Percentiles rank a stretch among this genome's conserved stretches.
phyloP scores from a whole-genome alignment of 2,797 vertebrate species.

The Bovichtus variegatus region DNA sequence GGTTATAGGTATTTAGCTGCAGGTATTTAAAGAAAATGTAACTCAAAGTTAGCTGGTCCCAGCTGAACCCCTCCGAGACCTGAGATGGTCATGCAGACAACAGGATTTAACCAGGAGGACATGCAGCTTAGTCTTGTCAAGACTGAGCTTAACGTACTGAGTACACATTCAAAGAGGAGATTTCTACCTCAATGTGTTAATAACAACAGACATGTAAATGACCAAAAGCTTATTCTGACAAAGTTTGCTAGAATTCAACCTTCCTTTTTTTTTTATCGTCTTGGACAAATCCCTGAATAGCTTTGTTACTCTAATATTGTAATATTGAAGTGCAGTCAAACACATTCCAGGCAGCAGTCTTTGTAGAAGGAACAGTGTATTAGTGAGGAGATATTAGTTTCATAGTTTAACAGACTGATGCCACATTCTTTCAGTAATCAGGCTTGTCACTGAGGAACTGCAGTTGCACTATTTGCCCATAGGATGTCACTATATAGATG shows the following conservation, averaged over 20 bases:
- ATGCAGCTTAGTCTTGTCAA: constrained; percentile 56
- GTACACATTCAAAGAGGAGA: constrained; percentile 29
- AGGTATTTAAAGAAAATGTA: constrained; percentile 6
- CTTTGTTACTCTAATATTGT: background rate
- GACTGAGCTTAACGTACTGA: constrained; percentile 23
- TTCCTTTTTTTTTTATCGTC: too few relatives aligned
- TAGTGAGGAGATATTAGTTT: background rate
- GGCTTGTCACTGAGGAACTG: constrained; percentile 30
- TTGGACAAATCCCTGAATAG: background rate
- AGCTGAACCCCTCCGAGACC: constrained; percentile 33
- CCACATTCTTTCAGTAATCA: background rate
- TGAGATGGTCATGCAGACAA: constrained; percentile 62
- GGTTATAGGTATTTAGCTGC: background rate
- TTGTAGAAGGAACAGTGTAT: background rate
- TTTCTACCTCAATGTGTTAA: constrained; percentile 5
- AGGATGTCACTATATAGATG: constrained; percentile 74
- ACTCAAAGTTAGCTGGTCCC: background rate
- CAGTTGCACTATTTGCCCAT: constrained; percentile 74
- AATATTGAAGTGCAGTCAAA: background rate
- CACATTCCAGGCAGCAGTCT: background rate
- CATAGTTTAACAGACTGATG: background rate
- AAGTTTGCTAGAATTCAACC: background rate
- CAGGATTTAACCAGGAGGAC: constrained; percentile 63
- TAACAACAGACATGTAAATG: background rate
- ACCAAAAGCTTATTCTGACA: background rate